Percentiles rank a stretch among this genome's conserved stretches.
Evolutionary conservation across 2,113 vertebrate genomes (phyloP).

Genomic region (Corydoras sp.): DNA sequence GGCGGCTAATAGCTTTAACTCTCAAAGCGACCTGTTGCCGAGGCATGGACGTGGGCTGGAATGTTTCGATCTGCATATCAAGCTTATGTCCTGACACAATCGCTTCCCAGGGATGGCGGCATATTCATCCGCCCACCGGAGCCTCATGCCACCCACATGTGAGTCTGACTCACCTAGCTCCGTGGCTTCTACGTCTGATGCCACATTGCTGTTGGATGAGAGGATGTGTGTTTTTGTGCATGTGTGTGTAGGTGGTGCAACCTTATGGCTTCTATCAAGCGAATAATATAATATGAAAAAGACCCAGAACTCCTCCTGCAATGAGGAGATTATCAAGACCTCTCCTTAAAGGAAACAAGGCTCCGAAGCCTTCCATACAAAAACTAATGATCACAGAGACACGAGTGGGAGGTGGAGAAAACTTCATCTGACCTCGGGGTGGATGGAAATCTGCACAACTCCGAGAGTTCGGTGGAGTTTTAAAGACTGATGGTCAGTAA

Average conservation of each 20-base stretch:
- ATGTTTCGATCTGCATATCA: conserved; percentile 60
- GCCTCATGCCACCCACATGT: conserved; percentile 66
- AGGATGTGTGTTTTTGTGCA: conserved; percentile 42
- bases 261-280: conserved; percentile 66
- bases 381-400: conserved; percentile 27
- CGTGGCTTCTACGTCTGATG: conserved; percentile 52
- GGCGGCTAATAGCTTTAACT: conserved; percentile 43
- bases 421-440: conserved; percentile 22
- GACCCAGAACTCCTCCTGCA: conserved; percentile 26
- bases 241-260: conserved; percentile 60
- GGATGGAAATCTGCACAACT: conserved; percentile 15
- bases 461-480: no score
- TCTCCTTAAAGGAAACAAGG: conserved; percentile 31
- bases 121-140: conserved; percentile 70
- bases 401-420: conserved; percentile 20
- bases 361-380: conserved; percentile 7
- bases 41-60: conserved; percentile 36
- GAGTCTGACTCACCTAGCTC: conserved; percentile 64
- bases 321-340: conserved; percentile 25
- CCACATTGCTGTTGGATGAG: conserved; percentile 52
- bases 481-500: no score
- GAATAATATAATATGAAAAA: conserved; percentile 47
- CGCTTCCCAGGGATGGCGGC: conserved; percentile 61
- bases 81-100: conserved; percentile 61
- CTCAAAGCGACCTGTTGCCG: conserved; percentile 37